A percentile compares a stretch with the other conserved stretches of the same genome.
Conservation (phyloP, 2,797 vertebrate genomes). For the Graptemys geographica region DNA sequence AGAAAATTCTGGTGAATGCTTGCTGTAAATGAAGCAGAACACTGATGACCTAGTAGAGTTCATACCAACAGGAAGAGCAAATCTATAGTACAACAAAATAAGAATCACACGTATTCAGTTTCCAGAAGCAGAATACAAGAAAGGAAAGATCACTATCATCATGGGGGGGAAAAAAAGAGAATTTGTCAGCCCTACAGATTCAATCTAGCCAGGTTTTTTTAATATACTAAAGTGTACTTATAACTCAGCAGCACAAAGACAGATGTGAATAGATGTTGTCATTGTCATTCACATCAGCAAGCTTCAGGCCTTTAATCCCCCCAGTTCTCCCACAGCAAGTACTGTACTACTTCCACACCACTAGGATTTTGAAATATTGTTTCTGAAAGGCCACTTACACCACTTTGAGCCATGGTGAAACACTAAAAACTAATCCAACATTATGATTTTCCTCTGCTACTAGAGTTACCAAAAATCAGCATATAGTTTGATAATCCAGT, state of each 20-base stretch:
- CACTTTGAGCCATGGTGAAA: accelerated
- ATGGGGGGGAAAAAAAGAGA: too few species aligned
- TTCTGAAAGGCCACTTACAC: accelerated
- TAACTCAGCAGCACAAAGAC: background rate
- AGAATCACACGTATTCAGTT: background rate
- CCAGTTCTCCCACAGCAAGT: background rate
- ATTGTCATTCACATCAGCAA: background rate
- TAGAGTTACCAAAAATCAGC: background rate
- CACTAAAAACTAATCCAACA: accelerated
- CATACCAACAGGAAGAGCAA: background rate
- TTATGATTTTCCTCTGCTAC: background rate
- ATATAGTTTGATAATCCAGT: background rate
- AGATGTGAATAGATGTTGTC: background rate
- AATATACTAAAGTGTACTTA: background rate
- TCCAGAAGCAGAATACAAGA: background rate
- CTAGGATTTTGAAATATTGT: accelerated
- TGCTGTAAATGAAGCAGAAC: background rate
- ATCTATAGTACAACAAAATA: background rate
- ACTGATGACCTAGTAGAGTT: background rate
- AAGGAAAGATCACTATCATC: background rate
- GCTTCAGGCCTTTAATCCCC: background rate
- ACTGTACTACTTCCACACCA: accelerated
- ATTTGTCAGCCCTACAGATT: background rate
- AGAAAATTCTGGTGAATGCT: accelerated
- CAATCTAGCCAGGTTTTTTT: background rate